Base-by-base conservation (phyloP, 2,797 vertebrate genomes). In the Mareca strepera region DNA sequence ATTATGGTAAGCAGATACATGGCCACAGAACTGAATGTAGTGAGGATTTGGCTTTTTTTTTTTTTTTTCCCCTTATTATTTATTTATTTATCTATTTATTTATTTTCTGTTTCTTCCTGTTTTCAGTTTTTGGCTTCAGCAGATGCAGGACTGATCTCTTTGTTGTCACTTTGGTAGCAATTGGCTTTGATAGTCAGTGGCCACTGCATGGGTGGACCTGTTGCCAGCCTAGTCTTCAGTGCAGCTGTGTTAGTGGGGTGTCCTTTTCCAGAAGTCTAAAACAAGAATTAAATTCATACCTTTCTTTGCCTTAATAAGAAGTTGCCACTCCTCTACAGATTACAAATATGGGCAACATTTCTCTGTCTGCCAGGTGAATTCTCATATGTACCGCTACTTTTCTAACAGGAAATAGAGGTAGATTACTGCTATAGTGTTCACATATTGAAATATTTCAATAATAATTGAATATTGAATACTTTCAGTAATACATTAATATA, bases 201-300 rank as follows among this genome's bases (percentile, higher is more conserved):
- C n/a, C 37, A 13, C 60, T 22, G 43, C 50, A 29, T 1, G 14
- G 37, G 28, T 0, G 0, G 18, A 46, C 48, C 37, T 60, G 25
- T 33, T 8, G 33, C 31, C 60, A 67, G n/a, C 39, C 28, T 7
- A 2, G 4, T 16, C 28, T 43, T 17, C 35, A 9, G 18, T 6
- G 22, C 37, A 63, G 46, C 39, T 73, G 52, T 17, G 12, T 77
- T 12, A 43, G 52, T 0, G 7, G 17, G 9, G 4, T 37, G 31
- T 46, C 52, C 39, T 77, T n/a, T 67, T 68, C 60, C 64, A 74
- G 62, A 77, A 53, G 17, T 14, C 84, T 35, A 7, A 7, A 44
- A 81, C 50, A 68, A 86, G 15, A 56, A 82, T 1, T 33, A 46
- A 66, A 80, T 37, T 77, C 17, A 6, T 31, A 35, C 9, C 25